Conservation (phyloP, 2,888 invertebrate genomes). For the Zele albiditarsus region DNA sequence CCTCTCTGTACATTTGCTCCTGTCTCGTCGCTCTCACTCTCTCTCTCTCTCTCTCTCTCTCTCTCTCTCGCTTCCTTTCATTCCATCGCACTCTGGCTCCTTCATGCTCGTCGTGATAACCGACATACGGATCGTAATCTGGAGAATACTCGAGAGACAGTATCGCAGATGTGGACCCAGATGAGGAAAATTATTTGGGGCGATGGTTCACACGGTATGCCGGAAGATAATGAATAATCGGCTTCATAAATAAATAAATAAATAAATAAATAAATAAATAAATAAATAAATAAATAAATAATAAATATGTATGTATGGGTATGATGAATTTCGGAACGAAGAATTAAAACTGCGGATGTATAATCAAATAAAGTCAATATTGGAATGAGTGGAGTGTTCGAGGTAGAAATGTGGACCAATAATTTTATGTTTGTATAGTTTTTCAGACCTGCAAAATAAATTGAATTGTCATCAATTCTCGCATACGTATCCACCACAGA, state of each 20-base stretch:
- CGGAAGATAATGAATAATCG: slow-evolving; percentile 16
- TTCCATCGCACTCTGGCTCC: background rate
- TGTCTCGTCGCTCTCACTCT: background rate
- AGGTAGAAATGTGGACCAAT: too few species aligned
- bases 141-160: slow-evolving; percentile 34
- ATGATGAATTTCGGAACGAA: background rate
- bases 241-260: background rate
- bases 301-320: background rate
- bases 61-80: background rate
- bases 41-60: too few species aligned
- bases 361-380: too few species aligned
- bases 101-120: slow-evolving; percentile 46
- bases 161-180: slow-evolving; percentile 37
- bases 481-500: too few species aligned
- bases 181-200: slow-evolving; percentile 21
- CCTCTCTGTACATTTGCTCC: background rate
- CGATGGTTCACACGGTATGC: slow-evolving; percentile 20
- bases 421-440: too few species aligned
- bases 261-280: background rate
- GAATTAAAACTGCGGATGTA: too few species aligned
- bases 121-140: slow-evolving; percentile 50
- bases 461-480: too few species aligned
- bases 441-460: too few species aligned
- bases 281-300: background rate
- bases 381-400: too few species aligned